A percentile compares a stretch with the other conserved stretches of the same genome.
Conservation (phyloP, 1,140 invertebrate genomes). For the Orius insidiosus region DNA sequence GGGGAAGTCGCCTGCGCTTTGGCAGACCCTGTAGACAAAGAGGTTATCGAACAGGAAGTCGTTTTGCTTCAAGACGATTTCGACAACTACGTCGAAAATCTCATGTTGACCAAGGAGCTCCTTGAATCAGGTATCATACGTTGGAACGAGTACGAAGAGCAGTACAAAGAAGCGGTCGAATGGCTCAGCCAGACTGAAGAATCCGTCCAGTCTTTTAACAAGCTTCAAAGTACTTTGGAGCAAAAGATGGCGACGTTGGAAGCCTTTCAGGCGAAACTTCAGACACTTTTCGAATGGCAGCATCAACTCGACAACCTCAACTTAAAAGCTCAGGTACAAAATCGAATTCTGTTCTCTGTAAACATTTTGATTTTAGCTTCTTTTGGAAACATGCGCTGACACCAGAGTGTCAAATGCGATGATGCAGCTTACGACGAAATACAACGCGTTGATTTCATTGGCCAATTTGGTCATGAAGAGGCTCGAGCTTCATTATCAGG, state of each 20-base stretch:
- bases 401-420: constrained; percentile 85
- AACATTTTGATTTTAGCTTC: too few relatives aligned
- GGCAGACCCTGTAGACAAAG: constrained; percentile 69
- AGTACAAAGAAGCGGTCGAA: constrained; percentile 71
- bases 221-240: constrained; percentile 73
- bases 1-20: constrained; percentile 65
- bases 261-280: constrained; percentile 68
- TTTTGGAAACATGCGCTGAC: constrained; percentile 82
- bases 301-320: constrained; percentile 79
- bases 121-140: constrained; percentile 78
- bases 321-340: constrained; percentile 81
- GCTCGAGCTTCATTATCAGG: constrained; percentile 72
- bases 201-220: constrained; percentile 74
- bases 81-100: constrained; percentile 58
- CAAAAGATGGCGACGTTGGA: constrained; percentile 78
- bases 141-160: constrained; percentile 91
- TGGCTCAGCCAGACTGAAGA: constrained; percentile 79
- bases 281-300: constrained; percentile 87
- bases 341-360: too few relatives aligned
- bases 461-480: constrained; percentile 86
- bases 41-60: constrained; percentile 82
- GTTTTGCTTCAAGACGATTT: constrained; percentile 74
- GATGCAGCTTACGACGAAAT: constrained; percentile 84
- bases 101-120: constrained; percentile 61
- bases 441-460: constrained; percentile 75